Evolutionary conservation across 2,888 invertebrate species (phyloP).

Genomic region (Synanthedon vespiformis): DNA sequence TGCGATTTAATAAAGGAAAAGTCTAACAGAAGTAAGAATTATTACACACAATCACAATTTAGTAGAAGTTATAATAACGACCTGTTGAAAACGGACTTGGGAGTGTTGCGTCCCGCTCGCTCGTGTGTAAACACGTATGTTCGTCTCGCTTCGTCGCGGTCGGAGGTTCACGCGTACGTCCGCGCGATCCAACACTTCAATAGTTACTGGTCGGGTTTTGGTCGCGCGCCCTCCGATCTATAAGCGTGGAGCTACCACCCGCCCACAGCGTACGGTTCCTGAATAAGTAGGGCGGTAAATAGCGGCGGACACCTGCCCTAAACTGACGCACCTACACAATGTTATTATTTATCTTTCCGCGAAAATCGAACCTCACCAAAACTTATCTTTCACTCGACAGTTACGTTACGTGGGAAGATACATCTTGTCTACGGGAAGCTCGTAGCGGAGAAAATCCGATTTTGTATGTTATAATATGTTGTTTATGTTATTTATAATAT

Average conservation of each 20-base stretch:
- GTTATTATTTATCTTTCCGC: conserved; percentile 13
- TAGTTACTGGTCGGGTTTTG: conserved; percentile 51
- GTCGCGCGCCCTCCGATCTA: conserved; percentile 50
- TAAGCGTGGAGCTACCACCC: conserved; percentile 40
- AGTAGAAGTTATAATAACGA: conserved; percentile 62
- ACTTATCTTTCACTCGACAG: background rate
- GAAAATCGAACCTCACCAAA: conserved; percentile 14
- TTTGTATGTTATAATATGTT: too few relatives aligned
- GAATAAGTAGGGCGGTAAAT: conserved; percentile 61
- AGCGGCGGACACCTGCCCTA: conserved; percentile 52
- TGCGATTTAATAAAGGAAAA: conserved; percentile 24
- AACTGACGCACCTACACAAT: conserved; percentile 10
- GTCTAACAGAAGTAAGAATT: conserved; percentile 38
- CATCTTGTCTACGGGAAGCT: conserved; percentile 4
- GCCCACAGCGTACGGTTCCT: conserved; percentile 37
- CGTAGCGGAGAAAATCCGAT: too few relatives aligned
- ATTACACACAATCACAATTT: conserved; percentile 59
- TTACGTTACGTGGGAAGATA: conserved; percentile 10
- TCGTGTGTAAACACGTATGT: conserved; percentile 26
- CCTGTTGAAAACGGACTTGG: conserved; percentile 59
- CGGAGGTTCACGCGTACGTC: conserved; percentile 37
- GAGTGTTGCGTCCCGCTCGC: conserved; percentile 43
- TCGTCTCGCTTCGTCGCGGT: conserved; percentile 32
- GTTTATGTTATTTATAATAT: too few relatives aligned
- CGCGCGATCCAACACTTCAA: conserved; percentile 51